Base-by-base conservation (phyloP, 2,113 vertebrate species). In the Herpailurus yagouaroundi region DNA sequence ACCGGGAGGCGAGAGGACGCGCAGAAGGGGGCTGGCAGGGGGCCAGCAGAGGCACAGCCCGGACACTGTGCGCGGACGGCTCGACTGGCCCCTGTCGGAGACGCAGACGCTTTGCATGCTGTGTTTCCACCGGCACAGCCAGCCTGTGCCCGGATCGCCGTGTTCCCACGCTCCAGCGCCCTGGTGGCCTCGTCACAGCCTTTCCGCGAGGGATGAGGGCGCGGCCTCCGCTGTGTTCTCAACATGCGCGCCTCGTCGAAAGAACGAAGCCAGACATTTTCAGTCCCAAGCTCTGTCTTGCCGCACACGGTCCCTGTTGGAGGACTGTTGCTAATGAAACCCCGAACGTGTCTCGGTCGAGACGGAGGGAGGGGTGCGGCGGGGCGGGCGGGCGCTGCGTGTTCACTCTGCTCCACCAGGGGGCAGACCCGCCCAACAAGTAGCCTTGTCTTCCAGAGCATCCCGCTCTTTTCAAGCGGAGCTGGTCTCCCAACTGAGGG, bases 361-460 rank as follows among this genome's bases (percentile, higher is more conserved):
- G 29, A 15, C 29, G 4, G 64, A 15, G 64, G 64, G 29, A 66
- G 29, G 64, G 68, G 33, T n/a, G 64, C 64, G 63, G 69, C 10
- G 36, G 21, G 23, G 36, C 71, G 21, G 23, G 36, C 71, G 71
- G 69, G 12, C 69, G n/a, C 36, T 36, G 19, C 71, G 69, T 69
- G 85, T 52, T 60, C 52, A 66, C 29, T 41, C 31, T 15, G 6
- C 7, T 33, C 96, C 97, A 91, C 84, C 85, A 97, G 98, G 77
- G 91, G 98, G 97, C 96, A 91, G 94, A 9, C n/a, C 3, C 81
- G 45, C 36, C 7, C 83, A 69, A 82, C 36, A 9, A 19, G 66
- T 55, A 38, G 19, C 63, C 21, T 13, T 29, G 74, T 2, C 63
- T 29, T 19, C 5, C 36, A 7, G 9, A 57, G 27, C 25, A 16